A percentile compares a stretch with the other conserved stretches of the same genome.
These are phyloP conservation scores for Phenganax subtilis DNA, from an alignment of 92 coral and sea anemone species.

Conservation along the genomic window DNA sequence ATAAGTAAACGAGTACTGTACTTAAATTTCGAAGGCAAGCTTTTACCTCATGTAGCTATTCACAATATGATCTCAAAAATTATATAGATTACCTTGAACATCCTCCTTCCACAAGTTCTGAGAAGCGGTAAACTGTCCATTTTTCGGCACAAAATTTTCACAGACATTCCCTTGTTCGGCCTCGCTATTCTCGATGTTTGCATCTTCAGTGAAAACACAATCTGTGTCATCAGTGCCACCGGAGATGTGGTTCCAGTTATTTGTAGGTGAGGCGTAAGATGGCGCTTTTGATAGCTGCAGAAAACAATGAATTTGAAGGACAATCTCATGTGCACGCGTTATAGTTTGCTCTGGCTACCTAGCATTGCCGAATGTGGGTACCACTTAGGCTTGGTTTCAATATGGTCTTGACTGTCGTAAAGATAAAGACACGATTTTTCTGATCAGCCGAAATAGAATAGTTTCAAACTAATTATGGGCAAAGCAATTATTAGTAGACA, in stretches of 20 bases:
- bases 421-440: too few species aligned
- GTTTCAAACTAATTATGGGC: too few species aligned
- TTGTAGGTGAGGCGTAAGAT: not conserved
- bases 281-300: slow-evolving; percentile 1
- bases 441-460: too few species aligned
- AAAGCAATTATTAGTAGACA: too few species aligned
- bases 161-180: not conserved
- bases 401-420: too few species aligned
- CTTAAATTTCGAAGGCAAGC: too few species aligned
- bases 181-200: slow-evolving; percentile 6
- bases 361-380: too few species aligned
- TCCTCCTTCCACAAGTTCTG: slow-evolving; percentile 23
- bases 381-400: too few species aligned
- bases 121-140: not conserved
- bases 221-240: slow-evolving; percentile 24
- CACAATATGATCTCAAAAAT: not conserved
- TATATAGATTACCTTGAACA: slow-evolving; percentile 5
- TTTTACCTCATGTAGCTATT: not conserved
- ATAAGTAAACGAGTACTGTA: too few species aligned
- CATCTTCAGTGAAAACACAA: slow-evolving; percentile 30
- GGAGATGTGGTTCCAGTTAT: not conserved
- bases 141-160: slow-evolving; percentile 2
- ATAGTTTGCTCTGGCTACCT: too few species aligned
- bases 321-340: not conserved
- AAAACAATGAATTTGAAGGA: not conserved